These are phyloP conservation scores for Myotis findleyi DNA, from an alignment of 2,797 vertebrate genomes.

Conservation along the genomic window DNA sequence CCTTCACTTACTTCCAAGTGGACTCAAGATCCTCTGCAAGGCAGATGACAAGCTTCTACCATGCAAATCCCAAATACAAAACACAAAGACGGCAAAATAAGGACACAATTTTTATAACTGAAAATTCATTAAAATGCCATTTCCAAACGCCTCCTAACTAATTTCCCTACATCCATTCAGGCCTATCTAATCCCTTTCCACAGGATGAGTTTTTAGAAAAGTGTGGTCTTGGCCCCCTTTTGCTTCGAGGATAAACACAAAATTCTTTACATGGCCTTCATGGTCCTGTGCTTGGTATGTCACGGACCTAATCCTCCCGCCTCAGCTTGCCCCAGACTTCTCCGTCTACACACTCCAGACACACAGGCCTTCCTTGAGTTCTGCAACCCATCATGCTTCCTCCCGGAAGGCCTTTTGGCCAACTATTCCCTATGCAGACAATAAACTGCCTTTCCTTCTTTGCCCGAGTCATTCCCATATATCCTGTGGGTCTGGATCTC, in stretches of 20 bases:
- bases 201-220: not conserved
- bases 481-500: not conserved
- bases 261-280: not conserved
- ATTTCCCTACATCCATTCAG: not conserved
- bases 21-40: not conserved
- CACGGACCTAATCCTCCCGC: accelerated
- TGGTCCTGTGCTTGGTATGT: not conserved
- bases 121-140: not conserved
- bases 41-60: not conserved
- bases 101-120: not conserved
- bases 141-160: not conserved
- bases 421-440: not conserved
- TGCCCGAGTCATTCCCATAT: not conserved
- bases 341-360: not conserved
- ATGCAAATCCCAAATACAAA: not conserved
- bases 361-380: not conserved
- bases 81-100: not conserved
- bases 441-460: not conserved
- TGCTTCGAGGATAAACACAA: not conserved
- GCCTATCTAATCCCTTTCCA: not conserved
- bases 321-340: not conserved
- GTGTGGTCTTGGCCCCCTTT: not conserved
- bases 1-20: not conserved
- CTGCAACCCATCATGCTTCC: not conserved
- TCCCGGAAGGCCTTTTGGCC: not conserved